Conservation (phyloP, 2,888 invertebrate species). For the Coenonympha glycerion region DNA sequence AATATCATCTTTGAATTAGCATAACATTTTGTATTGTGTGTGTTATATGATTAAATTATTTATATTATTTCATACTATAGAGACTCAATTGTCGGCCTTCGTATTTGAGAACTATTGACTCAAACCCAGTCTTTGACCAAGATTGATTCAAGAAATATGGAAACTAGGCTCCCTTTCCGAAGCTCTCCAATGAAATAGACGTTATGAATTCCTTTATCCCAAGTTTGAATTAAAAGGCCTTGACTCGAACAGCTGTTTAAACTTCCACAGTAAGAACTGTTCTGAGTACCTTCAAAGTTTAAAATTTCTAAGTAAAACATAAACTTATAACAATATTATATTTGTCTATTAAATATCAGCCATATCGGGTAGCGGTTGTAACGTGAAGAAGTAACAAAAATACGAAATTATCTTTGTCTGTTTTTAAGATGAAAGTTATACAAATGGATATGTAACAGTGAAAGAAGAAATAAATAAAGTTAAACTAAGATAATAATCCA, state of each 20-base stretch:
- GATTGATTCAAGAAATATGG: background rate
- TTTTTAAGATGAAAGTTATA: too few relatives aligned
- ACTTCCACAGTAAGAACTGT: background rate
- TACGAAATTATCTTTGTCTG: too few relatives aligned
- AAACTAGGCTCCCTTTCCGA: background rate
- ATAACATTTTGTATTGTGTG: too few relatives aligned
- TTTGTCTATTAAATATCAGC: too few relatives aligned
- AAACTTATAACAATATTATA: too few relatives aligned
- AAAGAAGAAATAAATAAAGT: background rate
- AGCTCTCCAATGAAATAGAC: background rate
- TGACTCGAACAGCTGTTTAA: background rate
- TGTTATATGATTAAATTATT: too few relatives aligned
- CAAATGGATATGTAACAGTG: constrained; percentile 1
- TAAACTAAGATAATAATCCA: constrained; percentile 2
- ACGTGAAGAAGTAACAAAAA: too few relatives aligned
- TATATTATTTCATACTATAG: too few relatives aligned
- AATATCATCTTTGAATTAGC: too few relatives aligned
- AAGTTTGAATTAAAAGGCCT: background rate
- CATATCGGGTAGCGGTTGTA: too few relatives aligned
- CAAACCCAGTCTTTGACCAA: background rate
- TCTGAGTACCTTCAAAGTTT: background rate
- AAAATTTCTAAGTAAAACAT: too few relatives aligned
- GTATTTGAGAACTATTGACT: background rate
- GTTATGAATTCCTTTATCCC: constrained; percentile 5
- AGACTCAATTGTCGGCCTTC: too few relatives aligned